These are phyloP conservation scores for Tenualosa thibaudeaui DNA, from an alignment of 2,797 vertebrate species.

Conservation along the genomic window DNA sequence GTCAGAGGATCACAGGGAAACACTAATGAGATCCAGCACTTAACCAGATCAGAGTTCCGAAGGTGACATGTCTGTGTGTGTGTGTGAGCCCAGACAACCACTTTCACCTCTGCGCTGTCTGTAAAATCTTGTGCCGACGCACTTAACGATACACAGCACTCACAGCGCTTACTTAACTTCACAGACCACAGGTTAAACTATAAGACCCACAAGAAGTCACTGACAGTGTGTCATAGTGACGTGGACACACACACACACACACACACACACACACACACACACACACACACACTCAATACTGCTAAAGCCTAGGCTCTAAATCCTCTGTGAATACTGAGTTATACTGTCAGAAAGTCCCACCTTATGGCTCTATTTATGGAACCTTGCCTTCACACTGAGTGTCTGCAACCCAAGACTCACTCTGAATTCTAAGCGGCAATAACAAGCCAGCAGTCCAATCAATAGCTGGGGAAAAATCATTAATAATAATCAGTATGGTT, in stretches of 20 bases:
- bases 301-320: background rate
- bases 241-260: background rate
- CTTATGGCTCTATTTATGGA: conserved; percentile 32
- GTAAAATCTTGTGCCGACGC: background rate
- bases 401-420: conserved; percentile 10
- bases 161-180: background rate
- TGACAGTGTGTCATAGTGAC: background rate
- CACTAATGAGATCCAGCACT: conserved; percentile 10
- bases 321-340: conserved; percentile 22
- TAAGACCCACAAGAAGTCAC: background rate
- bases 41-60: background rate
- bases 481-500: conserved; percentile 77
- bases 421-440: conserved; percentile 46
- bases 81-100: background rate
- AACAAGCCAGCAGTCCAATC: conserved; percentile 64
- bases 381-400: conserved; percentile 39
- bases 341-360: conserved; percentile 40
- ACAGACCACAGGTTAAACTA: background rate
- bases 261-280: conserved; percentile 20
- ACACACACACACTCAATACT: background rate
- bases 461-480: conserved; percentile 66
- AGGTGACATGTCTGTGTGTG: background rate
- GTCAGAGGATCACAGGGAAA: conserved; percentile 4
- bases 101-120: background rate
- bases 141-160: background rate